Evolutionary conservation across 2,113 vertebrate species (phyloP), one percentile per base, ranked within the genome.

Genomic region (Pteropus alecto): DNA sequence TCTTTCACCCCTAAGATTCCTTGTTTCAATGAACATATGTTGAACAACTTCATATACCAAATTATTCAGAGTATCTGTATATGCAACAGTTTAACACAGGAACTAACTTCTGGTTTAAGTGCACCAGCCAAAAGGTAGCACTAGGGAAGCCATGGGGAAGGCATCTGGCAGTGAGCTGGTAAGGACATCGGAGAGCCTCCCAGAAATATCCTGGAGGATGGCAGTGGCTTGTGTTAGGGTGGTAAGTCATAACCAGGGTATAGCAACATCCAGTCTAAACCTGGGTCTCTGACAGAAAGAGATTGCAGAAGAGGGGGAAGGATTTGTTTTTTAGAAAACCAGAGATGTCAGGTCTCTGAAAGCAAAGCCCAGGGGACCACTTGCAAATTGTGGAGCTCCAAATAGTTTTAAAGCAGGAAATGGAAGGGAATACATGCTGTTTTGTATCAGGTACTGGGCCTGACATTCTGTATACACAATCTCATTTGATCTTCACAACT

Each of bases 321-420:
- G 15, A 88, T 70, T 51, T 84, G 9, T 68, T 43, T 14, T 93
- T 79, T 63, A 48, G 35, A 58, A 84, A 94, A 60, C 7, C n/a
- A 65, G 30, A 87, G 7, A 63, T 71, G 43, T 90, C 6, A 71
- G 48, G 87, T 65, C 16, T 79, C n/a, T 93, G 43, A 74, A 85
- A 78, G 38, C 19, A 90, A 96, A 93, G 21, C 35, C 28, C 65
- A 30, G 28, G 73, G 35, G 16, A 60, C 58, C 43, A 84, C 58
- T 15, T 94, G 63, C 56, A 79, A 77, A 73, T 68, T 65, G 82
- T 82, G 48, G 30, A 71, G 58, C 33, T 90, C 48, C 56, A 90
- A 38, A 95, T 73, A 95, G 28, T 81, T 97, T 85, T 71, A 60
- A 87, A 94, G 61, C 41, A 94, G 61, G 56, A 92, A 92, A 83